Base-by-base conservation (phyloP, 1,140 invertebrate genomes). In the Bursaphelenchus mucronatus region DNA sequence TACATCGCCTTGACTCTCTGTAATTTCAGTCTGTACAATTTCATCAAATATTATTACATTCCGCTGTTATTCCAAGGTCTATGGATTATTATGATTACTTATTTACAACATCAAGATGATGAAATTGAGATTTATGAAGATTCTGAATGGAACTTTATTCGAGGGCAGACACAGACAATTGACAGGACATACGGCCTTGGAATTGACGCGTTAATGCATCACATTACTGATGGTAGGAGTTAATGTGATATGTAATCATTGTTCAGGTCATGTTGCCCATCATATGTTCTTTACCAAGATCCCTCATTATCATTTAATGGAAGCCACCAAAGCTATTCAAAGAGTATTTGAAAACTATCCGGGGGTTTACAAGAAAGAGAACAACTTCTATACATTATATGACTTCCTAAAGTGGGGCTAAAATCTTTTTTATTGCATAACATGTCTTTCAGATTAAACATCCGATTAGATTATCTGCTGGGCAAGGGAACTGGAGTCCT, bases 101-200 rank as follows among this genome's bases (percentile, higher is more conserved):
- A 83, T 62, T 74, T 84, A 11, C 83, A 84, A 66, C 83, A 84
- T 71, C 78, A 76, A 43, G 80, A 81, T 50, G 80, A 69, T 10
- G 76, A 81, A 39, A 80, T 83, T 52, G 76, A 83, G n/a, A 82
- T 83, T 76, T 84, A 82, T 61, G 76, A 81, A 10, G 79, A 83
- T 43, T 71, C 73, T 17, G 73, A 73, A 10, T 84, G 83, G 83
- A 71, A 70, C 53, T 83, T 81, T 68, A 82, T 84, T 8, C 69
- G 73, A 47, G 83, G 83, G 8, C 83, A 83, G 64, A 70, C 82
- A 11, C 82, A 82, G 45, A 84, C 83, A 8, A 76, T 84, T 30
- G 83, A 84, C 66, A 65, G 76, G 39, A 45, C 47, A 47, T 84
- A 84, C 57, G 83, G 82, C 8, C 78, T 81, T 66, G 82, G 81